Evolutionary conservation across 2,113 vertebrate species (phyloP).

Genomic region (Ammodytes dubius): DNA sequence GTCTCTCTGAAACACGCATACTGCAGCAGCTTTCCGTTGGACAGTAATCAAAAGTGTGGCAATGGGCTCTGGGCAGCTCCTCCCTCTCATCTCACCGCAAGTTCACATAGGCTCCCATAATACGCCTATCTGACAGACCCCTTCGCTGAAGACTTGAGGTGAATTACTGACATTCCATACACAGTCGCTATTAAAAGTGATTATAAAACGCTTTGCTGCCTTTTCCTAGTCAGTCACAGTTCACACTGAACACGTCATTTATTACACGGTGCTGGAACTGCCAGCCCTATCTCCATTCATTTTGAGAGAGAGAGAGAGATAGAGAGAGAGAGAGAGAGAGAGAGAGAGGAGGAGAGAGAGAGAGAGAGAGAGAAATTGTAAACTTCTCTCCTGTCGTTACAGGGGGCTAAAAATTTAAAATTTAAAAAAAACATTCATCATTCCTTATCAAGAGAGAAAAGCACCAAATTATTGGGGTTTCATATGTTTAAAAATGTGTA

Average conservation of each 20-base stretch:
- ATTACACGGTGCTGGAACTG: too few species aligned
- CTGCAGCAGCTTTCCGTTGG: conserved; percentile 37
- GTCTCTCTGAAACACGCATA: conserved; percentile 17
- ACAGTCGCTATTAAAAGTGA: conserved; percentile 48
- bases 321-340: background rate
- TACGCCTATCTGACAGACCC: conserved; percentile 31
- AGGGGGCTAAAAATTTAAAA: too few species aligned
- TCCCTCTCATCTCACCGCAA: conserved; percentile 70
- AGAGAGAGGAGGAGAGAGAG: too few species aligned
- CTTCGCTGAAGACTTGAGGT: conserved; percentile 52
- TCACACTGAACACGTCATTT: too few species aligned
- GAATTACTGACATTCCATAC: conserved; percentile 53
- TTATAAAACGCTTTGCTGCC: conserved; percentile 49
- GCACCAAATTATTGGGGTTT: too few species aligned
- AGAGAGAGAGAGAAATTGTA: too few species aligned
- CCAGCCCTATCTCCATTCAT: too few species aligned
- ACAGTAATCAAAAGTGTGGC: conserved; percentile 78
- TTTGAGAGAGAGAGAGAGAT: background rate
- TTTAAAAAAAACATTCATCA: too few species aligned
- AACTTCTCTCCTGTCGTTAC: too few species aligned
- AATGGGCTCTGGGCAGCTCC: conserved; percentile 53
- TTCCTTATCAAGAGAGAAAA: too few species aligned
- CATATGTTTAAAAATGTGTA: too few species aligned
- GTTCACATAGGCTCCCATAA: conserved; percentile 70
- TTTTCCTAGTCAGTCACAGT: background rate